These are phyloP conservation scores for Chaetodon trifascialis DNA, from an alignment of 2,113 vertebrate genomes.

Conservation along the genomic window DNA sequence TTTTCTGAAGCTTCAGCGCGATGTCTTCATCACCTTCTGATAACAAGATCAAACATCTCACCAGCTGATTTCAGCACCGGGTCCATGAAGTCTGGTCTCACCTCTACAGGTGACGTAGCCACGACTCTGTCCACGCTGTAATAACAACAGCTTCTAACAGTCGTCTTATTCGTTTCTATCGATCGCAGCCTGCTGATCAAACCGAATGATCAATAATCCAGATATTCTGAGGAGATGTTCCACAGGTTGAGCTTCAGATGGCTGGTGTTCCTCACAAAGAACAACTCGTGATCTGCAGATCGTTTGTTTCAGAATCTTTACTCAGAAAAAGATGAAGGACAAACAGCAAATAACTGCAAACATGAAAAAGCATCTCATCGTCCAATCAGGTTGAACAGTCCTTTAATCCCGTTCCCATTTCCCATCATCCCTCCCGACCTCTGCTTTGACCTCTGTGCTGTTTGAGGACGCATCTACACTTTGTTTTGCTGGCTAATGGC, in stretches of 20 bases:
- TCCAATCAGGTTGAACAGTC: not conserved
- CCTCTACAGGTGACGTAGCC: too few relatives aligned
- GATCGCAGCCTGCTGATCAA: not conserved
- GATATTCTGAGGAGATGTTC: not conserved
- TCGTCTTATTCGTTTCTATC: too few relatives aligned
- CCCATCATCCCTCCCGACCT: not conserved
- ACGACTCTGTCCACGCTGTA: too few relatives aligned
- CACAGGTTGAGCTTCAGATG: not conserved
- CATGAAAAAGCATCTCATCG: constrained; percentile 1
- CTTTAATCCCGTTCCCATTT: not conserved
- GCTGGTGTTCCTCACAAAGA: constrained; percentile 3
- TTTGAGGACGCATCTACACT: constrained; percentile 1
- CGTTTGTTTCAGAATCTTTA: constrained; percentile 36
- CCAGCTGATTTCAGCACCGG: too few relatives aligned
- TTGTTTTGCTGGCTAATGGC: constrained; percentile 34
- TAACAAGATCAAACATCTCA: too few relatives aligned
- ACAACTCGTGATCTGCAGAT: not conserved
- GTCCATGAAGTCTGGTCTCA: too few relatives aligned
- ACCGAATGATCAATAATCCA: not conserved
- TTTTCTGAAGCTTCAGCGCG: too few relatives aligned
- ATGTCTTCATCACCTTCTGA: too few relatives aligned
- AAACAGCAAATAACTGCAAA: constrained; percentile 37
- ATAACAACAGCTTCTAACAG: too few relatives aligned
- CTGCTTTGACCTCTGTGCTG: not conserved
- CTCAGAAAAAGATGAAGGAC: constrained; percentile 31